Conservation (phyloP, 2,888 invertebrate species). For the Lysandra coridon region DNA sequence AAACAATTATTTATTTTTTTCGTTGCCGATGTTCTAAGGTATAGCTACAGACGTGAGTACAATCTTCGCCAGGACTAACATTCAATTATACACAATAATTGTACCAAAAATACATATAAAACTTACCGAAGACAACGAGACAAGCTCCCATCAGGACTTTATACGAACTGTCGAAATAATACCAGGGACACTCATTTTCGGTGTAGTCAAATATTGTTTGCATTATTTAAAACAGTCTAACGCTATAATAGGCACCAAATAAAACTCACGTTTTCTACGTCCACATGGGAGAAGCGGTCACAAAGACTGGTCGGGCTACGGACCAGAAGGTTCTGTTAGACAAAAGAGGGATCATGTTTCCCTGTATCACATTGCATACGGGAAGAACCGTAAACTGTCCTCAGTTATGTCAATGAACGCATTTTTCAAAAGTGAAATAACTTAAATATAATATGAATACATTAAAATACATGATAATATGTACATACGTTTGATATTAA, state of each 20-base stretch:
- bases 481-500: neutral
- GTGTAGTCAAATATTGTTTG: constrained; percentile 62
- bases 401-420: constrained; percentile 4
- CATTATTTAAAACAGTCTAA: constrained; percentile 51
- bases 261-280: constrained; percentile 50
- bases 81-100: neutral
- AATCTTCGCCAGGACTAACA: neutral
- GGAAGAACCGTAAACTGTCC: constrained; percentile 59
- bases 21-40: too few relatives aligned
- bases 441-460: neutral
- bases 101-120: neutral
- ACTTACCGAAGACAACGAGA: constrained; percentile 77
- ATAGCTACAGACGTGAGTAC: too few relatives aligned
- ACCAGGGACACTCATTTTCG: constrained; percentile 77
- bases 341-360: constrained; percentile 67
- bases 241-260: constrained; percentile 56
- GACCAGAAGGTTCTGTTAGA: constrained; percentile 56
- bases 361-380: constrained; percentile 56
- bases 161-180: constrained; percentile 77
- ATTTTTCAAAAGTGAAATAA: neutral
- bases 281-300: constrained; percentile 65
- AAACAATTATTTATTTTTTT: too few relatives aligned
- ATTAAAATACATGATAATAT: neutral
- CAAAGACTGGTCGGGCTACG: constrained; percentile 72
- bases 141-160: constrained; percentile 76